phyloP scores from a whole-genome alignment of 2,113 vertebrate genomes.

The Gopherus evgoodei region DNA sequence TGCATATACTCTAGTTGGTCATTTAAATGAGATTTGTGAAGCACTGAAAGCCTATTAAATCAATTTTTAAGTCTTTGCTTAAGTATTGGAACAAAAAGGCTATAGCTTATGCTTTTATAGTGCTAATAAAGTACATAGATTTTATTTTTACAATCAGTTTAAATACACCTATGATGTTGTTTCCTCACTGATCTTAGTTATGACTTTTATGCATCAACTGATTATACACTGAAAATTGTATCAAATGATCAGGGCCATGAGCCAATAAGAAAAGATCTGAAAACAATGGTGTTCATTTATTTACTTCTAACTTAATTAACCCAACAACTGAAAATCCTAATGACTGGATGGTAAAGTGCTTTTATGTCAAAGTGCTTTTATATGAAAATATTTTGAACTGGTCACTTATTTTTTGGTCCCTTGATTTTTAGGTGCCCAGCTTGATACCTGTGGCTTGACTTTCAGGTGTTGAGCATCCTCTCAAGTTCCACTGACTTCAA shows the following conservation, averaged over 20 bases:
- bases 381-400: background rate
- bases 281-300: background rate
- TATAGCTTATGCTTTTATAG: background rate
- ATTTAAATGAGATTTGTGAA: background rate
- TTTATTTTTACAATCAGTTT: background rate
- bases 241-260: background rate
- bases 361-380: background rate
- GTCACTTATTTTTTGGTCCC: background rate
- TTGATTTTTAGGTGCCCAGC: background rate
- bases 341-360: too few species aligned
- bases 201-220: background rate
- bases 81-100: background rate
- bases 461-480: background rate
- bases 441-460: background rate
- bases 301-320: background rate
- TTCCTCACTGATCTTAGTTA: background rate
- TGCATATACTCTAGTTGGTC: background rate
- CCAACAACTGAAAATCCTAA: background rate
- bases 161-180: background rate
- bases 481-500: background rate
- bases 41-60: background rate
- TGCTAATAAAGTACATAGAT: background rate
- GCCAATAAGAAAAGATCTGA: background rate
- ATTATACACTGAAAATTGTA: background rate
- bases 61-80: background rate